These are phyloP conservation scores for Aradophagus sp. DNA, from an alignment of 1,140 invertebrate genomes.

Conservation along the genomic window DNA sequence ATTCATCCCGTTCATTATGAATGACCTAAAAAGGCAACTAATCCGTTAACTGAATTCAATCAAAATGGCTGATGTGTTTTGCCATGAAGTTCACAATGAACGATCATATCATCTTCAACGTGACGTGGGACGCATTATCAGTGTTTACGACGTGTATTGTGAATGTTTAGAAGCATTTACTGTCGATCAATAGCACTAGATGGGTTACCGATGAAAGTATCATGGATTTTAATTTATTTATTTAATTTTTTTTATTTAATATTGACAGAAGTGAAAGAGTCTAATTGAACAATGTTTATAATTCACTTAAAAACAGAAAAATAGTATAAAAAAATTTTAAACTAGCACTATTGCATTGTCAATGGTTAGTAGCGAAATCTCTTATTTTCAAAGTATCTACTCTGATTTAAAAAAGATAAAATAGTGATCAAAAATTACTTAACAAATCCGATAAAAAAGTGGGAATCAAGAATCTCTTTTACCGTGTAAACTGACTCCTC, in stretches of 20 bases:
- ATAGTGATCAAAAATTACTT: too few species aligned
- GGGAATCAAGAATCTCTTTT: too few species aligned
- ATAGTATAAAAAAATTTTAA: too few species aligned
- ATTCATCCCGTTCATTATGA: conserved; percentile 13
- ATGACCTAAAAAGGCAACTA: conserved; percentile 26
- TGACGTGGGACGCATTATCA: conserved; percentile 51
- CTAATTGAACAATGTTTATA: too few species aligned
- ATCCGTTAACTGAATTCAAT: conserved; percentile 21
- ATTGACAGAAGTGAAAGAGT: conserved; percentile 6
- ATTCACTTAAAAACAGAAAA: too few species aligned
- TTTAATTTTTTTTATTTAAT: too few species aligned
- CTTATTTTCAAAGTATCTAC: too few species aligned
- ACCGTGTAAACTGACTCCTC: too few species aligned
- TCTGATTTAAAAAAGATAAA: too few species aligned
- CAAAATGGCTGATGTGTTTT: conserved; percentile 36
- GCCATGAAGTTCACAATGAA: conserved; percentile 40
- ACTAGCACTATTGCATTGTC: too few species aligned
- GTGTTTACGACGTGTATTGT: conserved; percentile 60
- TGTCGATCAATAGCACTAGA: conserved; percentile 60
- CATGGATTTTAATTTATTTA: conserved; percentile 16
- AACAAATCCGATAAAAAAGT: too few species aligned
- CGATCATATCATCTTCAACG: conserved; percentile 47
- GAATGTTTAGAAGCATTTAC: conserved; percentile 57
- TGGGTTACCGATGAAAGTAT: conserved; percentile 50
- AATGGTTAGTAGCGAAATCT: too few species aligned